These are phyloP conservation scores for Myathropa florea DNA, from an alignment of 2,888 invertebrate species.

Conservation along the genomic window DNA sequence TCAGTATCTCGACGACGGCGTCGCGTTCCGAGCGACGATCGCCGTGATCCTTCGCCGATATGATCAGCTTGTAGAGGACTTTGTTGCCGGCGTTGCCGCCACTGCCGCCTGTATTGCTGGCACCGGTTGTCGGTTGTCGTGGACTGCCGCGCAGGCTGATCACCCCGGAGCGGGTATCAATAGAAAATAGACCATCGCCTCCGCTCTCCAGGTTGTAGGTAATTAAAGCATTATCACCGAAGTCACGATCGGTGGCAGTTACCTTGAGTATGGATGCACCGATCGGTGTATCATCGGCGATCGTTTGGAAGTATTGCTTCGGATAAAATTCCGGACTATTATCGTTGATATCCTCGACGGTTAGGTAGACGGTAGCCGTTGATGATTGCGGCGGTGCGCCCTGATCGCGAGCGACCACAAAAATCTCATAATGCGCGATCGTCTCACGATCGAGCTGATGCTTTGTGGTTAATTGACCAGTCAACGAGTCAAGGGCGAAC, in stretches of 20 bases:
- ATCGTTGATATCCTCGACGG: conserved; percentile 93
- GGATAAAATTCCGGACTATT: conserved; percentile 96
- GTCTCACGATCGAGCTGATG: conserved; percentile 91
- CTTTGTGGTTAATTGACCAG: conserved; percentile 91
- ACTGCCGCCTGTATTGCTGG: conserved; percentile 9
- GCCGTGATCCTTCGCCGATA: conserved; percentile 91
- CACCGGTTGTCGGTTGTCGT: conserved; percentile 79
- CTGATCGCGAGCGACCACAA: conserved; percentile 94
- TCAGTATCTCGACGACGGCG: conserved; percentile 90
- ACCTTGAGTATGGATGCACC: conserved; percentile 84
- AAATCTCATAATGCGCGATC: conserved; percentile 89
- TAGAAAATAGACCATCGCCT: conserved; percentile 89
- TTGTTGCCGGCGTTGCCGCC: conserved; percentile 79
- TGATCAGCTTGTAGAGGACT: conserved; percentile 86
- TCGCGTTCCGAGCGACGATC: conserved; percentile 87
- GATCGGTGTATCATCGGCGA: conserved; percentile 84
- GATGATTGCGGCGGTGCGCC: conserved; percentile 95
- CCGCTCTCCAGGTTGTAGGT: conserved; percentile 90
- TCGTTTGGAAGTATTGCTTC: conserved; percentile 89
- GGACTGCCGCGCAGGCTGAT: conserved; percentile 86
- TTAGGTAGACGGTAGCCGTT: conserved; percentile 91
- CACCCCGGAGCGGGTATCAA: conserved; percentile 90
- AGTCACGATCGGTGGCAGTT: conserved; percentile 91
- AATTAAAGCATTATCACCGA: conserved; percentile 92
- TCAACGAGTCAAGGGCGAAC: conserved; percentile 90